Conservation (phyloP, 1,140 invertebrate genomes). For the Pollicipes pollicipes region DNA sequence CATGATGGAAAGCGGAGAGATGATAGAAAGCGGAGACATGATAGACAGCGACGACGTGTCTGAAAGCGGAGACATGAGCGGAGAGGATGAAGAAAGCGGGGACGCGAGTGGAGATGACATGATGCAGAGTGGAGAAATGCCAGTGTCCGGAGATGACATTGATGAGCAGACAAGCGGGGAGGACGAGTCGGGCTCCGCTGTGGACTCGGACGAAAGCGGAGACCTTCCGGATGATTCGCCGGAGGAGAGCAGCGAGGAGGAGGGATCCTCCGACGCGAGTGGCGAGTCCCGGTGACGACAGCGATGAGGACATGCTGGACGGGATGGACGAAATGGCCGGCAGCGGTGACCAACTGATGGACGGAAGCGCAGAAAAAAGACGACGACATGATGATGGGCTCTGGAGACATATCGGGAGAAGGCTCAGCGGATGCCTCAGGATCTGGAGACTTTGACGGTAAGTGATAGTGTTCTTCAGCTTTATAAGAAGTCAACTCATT, state of each 20-base stretch:
- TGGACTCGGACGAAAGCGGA: too few species aligned
- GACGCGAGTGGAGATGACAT: too few species aligned
- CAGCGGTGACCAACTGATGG: too few species aligned
- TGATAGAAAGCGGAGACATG: not conserved
- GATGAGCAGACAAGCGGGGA: too few species aligned
- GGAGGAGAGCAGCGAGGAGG: conserved; percentile 12
- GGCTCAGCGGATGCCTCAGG: conserved; percentile 8
- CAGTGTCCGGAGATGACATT: too few species aligned
- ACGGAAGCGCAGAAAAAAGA: conserved; percentile 20
- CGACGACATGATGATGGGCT: conserved; percentile 23
- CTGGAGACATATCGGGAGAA: conserved; percentile 11
- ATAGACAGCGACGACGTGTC: too few species aligned
- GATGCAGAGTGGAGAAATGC: too few species aligned
- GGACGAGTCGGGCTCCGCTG: too few species aligned
- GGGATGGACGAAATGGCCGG: too few species aligned
- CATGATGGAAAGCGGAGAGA: not conserved
- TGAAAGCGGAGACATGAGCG: not conserved
- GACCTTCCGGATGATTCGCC: not conserved
- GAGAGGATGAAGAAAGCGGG: not conserved
- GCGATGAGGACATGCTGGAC: conserved; percentile 15
- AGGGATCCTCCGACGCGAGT: conserved; percentile 10
- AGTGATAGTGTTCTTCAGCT: not conserved
- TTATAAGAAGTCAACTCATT: too few species aligned
- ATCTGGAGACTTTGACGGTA: conserved; percentile 12
- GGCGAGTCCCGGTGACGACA: conserved; percentile 14